Base-by-base conservation (phyloP, 2,888 invertebrate genomes). In the Eilema griseolum region DNA sequence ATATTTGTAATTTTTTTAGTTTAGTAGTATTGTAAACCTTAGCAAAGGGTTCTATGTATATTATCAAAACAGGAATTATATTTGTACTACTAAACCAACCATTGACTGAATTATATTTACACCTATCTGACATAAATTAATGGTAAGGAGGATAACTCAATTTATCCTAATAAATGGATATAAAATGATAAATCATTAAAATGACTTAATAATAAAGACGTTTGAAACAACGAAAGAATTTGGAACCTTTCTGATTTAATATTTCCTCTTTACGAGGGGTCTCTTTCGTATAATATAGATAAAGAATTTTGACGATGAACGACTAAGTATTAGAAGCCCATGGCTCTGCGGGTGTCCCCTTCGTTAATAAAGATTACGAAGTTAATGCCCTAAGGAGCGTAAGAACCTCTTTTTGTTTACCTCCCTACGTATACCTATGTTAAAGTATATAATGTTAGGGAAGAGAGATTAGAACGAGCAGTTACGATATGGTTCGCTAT, bases 341-440 rank as follows among this genome's bases (percentile, higher is more conserved):
- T 75, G 68, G 61, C 68, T 68, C 72, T 52, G 72, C 67, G 78
- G 74, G 79, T 81, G 78, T 74, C 83, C 83, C 78, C 76, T 86
- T 80, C 84, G 82, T 86, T 86, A 87, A 86, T 87, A 87, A 86
- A 85, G 87, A 86, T 87, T 87, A 86, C 82, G 66, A 69, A 81
- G 84, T 84, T 86, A 83, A 85, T 85, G 74, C 81, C 78, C 68
- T 70, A 70, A 78, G 76, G 70, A 76, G 72, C 64, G 71, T 61
- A 68, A 71, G 79, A 76, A 68, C 77, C 77, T 74, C 76, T 82
- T 82, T 81, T 82, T 82, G 77, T 77, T 75, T 66, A 67, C 75
- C 64, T 67, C 57, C 69, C 57, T 75, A 68, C 41, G 41, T 69
- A 73, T 23, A 60, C 12, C 26, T 69, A 66, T 33, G 62, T 66